These are phyloP conservation scores for Prionace glauca DNA, from an alignment of 2,797 vertebrate genomes.

Conservation along the genomic window DNA sequence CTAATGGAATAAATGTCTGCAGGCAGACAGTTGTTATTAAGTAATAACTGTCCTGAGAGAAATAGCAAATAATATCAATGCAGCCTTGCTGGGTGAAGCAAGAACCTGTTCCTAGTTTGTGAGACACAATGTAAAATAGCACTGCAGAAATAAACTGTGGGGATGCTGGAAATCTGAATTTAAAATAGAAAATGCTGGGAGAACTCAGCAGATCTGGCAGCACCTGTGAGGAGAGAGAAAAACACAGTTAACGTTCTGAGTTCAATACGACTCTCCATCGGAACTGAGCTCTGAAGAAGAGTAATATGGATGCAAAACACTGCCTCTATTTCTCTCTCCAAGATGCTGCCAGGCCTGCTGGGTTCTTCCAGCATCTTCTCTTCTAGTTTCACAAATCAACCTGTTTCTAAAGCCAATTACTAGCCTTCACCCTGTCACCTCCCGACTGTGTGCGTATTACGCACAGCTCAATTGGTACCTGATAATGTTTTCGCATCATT, in stretches of 20 bases:
- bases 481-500: neutral
- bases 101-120: neutral
- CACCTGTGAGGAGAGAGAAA: too few species aligned
- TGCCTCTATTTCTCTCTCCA: too few species aligned
- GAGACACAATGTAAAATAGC: neutral
- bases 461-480: neutral
- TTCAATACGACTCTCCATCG: too few species aligned
- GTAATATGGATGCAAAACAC: too few species aligned
- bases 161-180: too few species aligned
- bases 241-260: too few species aligned
- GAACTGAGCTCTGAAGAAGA: too few species aligned
- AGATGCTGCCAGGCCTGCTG: too few species aligned
- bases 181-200: too few species aligned
- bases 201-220: too few species aligned
- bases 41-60: neutral
- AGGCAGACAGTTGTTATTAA: neutral
- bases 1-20: neutral
- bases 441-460: neutral
- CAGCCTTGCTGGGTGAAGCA: neutral
- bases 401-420: neutral
- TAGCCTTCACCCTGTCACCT: constrained; percentile 8
- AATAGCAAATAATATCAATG: neutral
- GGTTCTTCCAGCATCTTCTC: too few species aligned
- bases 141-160: too few species aligned
- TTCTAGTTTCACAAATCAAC: neutral